phyloP scores from a whole-genome alignment of 2,888 invertebrate genomes.

The Pardosa pseudoannulata region DNA sequence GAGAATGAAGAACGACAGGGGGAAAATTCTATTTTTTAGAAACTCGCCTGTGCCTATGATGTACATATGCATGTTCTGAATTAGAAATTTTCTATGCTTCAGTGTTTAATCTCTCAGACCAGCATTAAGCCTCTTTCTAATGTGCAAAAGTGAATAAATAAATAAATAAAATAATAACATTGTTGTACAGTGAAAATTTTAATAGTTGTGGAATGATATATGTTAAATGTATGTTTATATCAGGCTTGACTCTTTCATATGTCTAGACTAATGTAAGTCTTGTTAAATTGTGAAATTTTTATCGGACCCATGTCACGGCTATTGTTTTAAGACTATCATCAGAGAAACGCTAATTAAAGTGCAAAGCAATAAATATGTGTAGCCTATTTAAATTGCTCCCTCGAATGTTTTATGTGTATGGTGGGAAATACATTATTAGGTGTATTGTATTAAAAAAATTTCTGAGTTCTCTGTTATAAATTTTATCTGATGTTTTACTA shows the following conservation, averaged over 20 bases:
- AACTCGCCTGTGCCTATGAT: constrained; percentile 34
- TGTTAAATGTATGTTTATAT: constrained; percentile 4
- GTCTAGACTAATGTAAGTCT: constrained; percentile 5
- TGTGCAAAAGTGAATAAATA: too few relatives aligned
- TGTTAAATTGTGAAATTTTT: constrained; percentile 1
- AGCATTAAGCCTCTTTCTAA: too few relatives aligned
- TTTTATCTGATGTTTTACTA: too few relatives aligned
- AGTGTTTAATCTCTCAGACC: constrained; percentile 24
- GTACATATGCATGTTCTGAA: constrained; percentile 26
- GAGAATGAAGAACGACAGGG: too few relatives aligned
- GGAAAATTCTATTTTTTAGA: too few relatives aligned
- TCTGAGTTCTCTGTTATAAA: too few relatives aligned
- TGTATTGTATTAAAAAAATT: too few relatives aligned
- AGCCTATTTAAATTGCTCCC: too few relatives aligned
- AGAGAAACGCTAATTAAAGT: background rate
- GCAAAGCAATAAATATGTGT: background rate
- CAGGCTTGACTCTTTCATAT: background rate
- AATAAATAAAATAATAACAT: too few relatives aligned
- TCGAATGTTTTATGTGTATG: too few relatives aligned
- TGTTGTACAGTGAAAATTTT: constrained; percentile 16
- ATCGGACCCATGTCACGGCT: background rate
- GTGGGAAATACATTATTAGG: too few relatives aligned
- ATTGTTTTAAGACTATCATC: background rate
- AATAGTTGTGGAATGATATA: constrained; percentile 9
- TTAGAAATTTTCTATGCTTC: constrained; percentile 28